Percentiles rank a stretch among this genome's conserved stretches.
These are phyloP conservation scores for Hirundo rustica DNA, from an alignment of 2,797 vertebrate genomes.

Conservation along the genomic window DNA sequence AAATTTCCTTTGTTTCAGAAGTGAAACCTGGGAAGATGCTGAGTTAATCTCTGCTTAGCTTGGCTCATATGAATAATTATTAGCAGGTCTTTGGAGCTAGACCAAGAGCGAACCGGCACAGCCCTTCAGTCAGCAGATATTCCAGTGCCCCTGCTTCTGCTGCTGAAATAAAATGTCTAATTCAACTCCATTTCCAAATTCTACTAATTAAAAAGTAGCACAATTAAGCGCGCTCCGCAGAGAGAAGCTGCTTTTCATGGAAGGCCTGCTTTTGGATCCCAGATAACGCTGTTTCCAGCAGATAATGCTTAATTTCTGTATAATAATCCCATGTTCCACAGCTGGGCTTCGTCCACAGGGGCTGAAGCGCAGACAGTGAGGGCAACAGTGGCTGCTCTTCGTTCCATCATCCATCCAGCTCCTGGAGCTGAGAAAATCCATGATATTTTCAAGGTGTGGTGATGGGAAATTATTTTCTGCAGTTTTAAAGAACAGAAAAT, in stretches of 20 bases:
- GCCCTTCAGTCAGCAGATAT: not conserved
- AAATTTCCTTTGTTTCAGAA: not conserved
- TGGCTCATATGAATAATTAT: not conserved
- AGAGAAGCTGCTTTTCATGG: not conserved
- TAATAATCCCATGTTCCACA: not conserved
- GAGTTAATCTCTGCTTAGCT: not conserved
- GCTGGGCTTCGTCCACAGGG: accelerated
- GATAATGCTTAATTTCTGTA: not conserved
- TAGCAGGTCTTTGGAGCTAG: not conserved
- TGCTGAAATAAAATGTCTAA: not conserved
- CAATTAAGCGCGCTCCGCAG: not conserved
- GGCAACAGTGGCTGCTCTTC: not conserved
- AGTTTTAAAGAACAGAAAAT: not conserved
- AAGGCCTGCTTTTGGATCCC: not conserved
- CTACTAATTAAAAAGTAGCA: slow-evolving; percentile 41
- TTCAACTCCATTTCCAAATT: slow-evolving; percentile 12
- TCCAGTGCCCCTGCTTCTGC: not conserved
- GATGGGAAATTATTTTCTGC: not conserved
- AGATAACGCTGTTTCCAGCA: not conserved
- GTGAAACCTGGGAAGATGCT: not conserved
- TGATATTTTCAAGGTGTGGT: not conserved
- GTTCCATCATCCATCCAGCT: not conserved
- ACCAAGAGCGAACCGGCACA: not conserved
- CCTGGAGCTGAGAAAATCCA: not conserved
- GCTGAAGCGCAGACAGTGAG: not conserved